phyloP scores from a whole-genome alignment of 2,888 invertebrate species.

The Pheosia tremula region DNA sequence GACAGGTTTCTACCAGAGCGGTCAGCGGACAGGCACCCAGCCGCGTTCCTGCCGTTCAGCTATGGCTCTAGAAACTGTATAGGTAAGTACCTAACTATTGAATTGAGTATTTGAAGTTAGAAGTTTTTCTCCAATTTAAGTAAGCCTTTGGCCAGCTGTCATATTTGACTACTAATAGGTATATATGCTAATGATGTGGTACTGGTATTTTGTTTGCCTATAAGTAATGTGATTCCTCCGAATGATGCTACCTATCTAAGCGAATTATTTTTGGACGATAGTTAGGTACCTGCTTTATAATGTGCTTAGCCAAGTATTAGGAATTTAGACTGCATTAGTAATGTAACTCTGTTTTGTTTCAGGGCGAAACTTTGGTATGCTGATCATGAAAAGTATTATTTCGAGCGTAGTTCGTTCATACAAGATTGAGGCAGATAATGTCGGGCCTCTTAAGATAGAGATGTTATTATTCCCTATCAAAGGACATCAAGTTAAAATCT shows the following conservation, averaged over 20 bases:
- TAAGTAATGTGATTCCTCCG: too few species aligned
- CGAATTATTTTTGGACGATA: too few species aligned
- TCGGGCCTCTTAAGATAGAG: slow-evolving; percentile 69
- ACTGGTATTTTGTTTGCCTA: too few species aligned
- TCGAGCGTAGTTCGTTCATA: slow-evolving; percentile 63
- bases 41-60: slow-evolving; percentile 78
- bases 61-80: slow-evolving; percentile 79
- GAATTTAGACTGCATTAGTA: not conserved
- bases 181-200: too few species aligned
- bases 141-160: not conserved
- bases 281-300: too few species aligned
- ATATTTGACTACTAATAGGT: not conserved
- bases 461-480: slow-evolving; percentile 67
- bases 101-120: not conserved
- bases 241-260: too few species aligned
- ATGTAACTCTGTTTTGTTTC: slow-evolving; percentile 15
- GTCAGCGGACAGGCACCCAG: slow-evolving; percentile 68
- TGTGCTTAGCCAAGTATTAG: too few species aligned
- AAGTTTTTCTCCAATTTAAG: not conserved
- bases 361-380: slow-evolving; percentile 76
- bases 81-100: slow-evolving; percentile 46
- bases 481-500: slow-evolving; percentile 64
- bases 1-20: slow-evolving; percentile 84
- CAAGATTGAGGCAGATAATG: slow-evolving; percentile 59
- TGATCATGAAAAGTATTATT: slow-evolving; percentile 68